Percentiles rank a stretch among this genome's conserved stretches.
Evolutionary conservation across 2,888 invertebrate genomes (phyloP).

Genomic region (Adineta ricciae): DNA sequence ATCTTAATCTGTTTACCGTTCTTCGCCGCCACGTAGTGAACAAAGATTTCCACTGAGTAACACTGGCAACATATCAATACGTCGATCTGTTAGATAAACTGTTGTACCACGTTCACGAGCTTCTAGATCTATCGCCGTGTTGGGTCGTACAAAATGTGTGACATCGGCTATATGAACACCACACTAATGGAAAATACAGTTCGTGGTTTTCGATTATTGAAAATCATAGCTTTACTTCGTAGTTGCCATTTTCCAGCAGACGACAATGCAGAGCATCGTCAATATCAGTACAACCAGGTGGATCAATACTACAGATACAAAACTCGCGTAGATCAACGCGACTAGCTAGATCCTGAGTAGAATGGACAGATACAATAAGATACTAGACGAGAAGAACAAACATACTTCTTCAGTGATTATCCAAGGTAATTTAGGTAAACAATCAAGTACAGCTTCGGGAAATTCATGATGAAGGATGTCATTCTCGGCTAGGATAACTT

Average conservation of each 20-base stretch:
- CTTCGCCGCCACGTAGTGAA: conserved; percentile 77
- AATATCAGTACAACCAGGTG: conserved; percentile 95
- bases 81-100: conserved; percentile 76
- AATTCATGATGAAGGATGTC: conserved; percentile 91
- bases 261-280: conserved; percentile 92
- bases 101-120: conserved; percentile 87
- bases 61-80: conserved; percentile 59
- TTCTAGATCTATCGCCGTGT: conserved; percentile 79
- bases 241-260: conserved; percentile 61
- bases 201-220: neutral
- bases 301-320: conserved; percentile 86
- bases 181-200: conserved; percentile 53
- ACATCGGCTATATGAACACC: conserved; percentile 99
- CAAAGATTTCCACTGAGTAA: conserved; percentile 87
- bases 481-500: conserved; percentile 81
- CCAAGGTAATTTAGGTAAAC: conserved; percentile 81
- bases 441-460: conserved; percentile 80
- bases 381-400: neutral
- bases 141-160: conserved; percentile 84
- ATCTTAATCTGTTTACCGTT: conserved; percentile 54
- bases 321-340: conserved; percentile 74
- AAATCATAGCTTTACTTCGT: conserved; percentile 54
- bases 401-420: conserved; percentile 67
- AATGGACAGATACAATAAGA: no score
- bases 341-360: conserved; percentile 50